These are phyloP conservation scores for Brachirus orientalis DNA, from an alignment of 2,113 vertebrate genomes.

Conservation along the genomic window DNA sequence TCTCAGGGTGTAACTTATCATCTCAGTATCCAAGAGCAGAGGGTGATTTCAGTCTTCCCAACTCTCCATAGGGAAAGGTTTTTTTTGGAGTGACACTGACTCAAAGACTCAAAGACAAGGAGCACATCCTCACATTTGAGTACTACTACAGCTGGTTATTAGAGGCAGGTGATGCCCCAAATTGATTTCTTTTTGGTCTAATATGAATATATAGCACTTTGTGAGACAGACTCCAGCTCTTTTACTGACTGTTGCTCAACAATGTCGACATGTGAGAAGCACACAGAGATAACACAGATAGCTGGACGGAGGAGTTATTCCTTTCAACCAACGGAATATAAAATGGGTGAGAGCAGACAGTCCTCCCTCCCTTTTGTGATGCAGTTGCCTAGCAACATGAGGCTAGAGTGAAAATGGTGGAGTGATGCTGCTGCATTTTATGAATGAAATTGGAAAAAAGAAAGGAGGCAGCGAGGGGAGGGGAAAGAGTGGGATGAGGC, in stretches of 20 bases:
- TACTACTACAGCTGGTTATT: background rate
- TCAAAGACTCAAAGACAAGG: background rate
- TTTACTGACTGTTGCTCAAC: background rate
- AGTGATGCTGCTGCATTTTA: constrained; percentile 75
- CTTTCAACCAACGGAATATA: constrained; percentile 32
- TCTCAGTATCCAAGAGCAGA: no score
- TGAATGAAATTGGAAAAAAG: constrained; percentile 76
- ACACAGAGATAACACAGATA: constrained; percentile 31
- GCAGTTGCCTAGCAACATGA: constrained; percentile 75
- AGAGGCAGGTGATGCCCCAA: background rate
- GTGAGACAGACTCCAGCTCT: background rate
- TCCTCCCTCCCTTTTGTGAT: constrained; percentile 33
- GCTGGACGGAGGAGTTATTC: constrained; percentile 43
- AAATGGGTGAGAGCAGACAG: constrained; percentile 61
- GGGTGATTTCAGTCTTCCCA: no score
- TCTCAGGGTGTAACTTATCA: no score
- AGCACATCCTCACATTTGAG: background rate
- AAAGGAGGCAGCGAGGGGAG: constrained; percentile 27
- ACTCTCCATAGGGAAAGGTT: no score
- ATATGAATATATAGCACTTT: background rate
- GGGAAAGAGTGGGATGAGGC: constrained; percentile 24
- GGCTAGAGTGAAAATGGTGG: constrained; percentile 71
- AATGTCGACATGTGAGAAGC: constrained; percentile 22
- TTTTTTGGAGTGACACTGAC: no score
- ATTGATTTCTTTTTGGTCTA: background rate